phyloP scores from a whole-genome alignment of 1,140 invertebrate species.

The Drosophila azteca region DNA sequence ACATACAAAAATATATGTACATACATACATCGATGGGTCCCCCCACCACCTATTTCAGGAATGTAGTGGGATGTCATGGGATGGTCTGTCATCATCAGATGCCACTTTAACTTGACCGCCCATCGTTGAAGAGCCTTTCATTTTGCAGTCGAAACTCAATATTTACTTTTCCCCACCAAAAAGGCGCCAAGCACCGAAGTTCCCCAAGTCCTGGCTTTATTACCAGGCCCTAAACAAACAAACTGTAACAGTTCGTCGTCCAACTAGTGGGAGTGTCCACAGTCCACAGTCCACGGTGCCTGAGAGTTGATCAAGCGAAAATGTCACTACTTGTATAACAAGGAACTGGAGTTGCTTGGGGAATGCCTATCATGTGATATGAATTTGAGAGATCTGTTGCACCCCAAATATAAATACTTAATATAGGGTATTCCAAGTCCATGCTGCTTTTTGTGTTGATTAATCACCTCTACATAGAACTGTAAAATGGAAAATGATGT shows the following conservation, averaged over 20 bases:
- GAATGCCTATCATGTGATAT: no score
- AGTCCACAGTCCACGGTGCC: no score
- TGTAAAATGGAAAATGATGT: slow-evolving; percentile 58
- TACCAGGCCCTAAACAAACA: slow-evolving; percentile 62
- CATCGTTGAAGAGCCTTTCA: slow-evolving; percentile 29
- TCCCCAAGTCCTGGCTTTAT: slow-evolving; percentile 7
- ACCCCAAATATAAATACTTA: slow-evolving; percentile 36
- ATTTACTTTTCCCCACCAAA: slow-evolving; percentile 57
- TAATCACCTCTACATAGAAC: slow-evolving; percentile 56
- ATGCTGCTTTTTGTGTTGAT: neutral
- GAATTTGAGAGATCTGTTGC: no score
- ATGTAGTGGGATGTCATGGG: neutral
- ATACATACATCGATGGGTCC: no score
- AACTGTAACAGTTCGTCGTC: slow-evolving; percentile 6
- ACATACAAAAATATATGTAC: neutral
- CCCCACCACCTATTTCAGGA: neutral
- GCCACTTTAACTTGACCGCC: slow-evolving; percentile 27
- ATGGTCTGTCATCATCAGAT: slow-evolving; percentile 33
- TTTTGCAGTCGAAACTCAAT: slow-evolving; percentile 38
- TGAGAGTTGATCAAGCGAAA: no score
- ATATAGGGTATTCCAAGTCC: no score
- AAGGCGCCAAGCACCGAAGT: slow-evolving; percentile 51
- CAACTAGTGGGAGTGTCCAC: no score
- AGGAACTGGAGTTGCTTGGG: no score
- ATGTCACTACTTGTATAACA: no score